Conservation (phyloP, 2,113 vertebrate species). For the Morone saxatilis region DNA sequence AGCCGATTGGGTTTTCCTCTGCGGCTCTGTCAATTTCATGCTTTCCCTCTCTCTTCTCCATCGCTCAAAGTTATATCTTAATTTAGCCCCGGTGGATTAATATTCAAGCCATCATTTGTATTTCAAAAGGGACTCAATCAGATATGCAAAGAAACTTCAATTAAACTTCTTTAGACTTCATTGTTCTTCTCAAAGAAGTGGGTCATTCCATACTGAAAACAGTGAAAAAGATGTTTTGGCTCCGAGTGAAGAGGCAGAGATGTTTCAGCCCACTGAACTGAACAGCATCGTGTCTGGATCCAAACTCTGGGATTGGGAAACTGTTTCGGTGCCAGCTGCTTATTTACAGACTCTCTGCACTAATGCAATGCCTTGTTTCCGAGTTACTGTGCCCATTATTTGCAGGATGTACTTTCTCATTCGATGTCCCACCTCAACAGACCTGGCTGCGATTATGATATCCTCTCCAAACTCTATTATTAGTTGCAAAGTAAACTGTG, state of each 20-base stretch:
- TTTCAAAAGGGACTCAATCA: slow-evolving; percentile 71
- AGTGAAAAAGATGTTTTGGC: slow-evolving; percentile 68
- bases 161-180: slow-evolving; percentile 72
- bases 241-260: slow-evolving; percentile 63
- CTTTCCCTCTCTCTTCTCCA: slow-evolving; percentile 34
- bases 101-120: slow-evolving; percentile 65
- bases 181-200: slow-evolving; percentile 72
- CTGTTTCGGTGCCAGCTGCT: slow-evolving; percentile 62
- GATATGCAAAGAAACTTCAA: slow-evolving; percentile 72
- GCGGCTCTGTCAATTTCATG: slow-evolving; percentile 66
- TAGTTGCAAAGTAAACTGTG: slow-evolving; percentile 16
- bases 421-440: slow-evolving; percentile 27
- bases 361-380: slow-evolving; percentile 58
- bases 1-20: slow-evolving; percentile 24
- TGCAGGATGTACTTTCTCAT: slow-evolving; percentile 30
- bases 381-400: slow-evolving; percentile 60
- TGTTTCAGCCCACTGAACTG: slow-evolving; percentile 75
- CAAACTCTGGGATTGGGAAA: slow-evolving; percentile 62
- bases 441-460: slow-evolving; percentile 36
- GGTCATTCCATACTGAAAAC: slow-evolving; percentile 67
- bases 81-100: slow-evolving; percentile 69
- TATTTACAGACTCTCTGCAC: slow-evolving; percentile 63
- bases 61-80: slow-evolving; percentile 62
- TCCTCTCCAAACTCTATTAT: slow-evolving; percentile 30
- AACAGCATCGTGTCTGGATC: slow-evolving; percentile 63